Base-by-base conservation (phyloP, 1,140 invertebrate species). In the Panulirus ornatus region DNA sequence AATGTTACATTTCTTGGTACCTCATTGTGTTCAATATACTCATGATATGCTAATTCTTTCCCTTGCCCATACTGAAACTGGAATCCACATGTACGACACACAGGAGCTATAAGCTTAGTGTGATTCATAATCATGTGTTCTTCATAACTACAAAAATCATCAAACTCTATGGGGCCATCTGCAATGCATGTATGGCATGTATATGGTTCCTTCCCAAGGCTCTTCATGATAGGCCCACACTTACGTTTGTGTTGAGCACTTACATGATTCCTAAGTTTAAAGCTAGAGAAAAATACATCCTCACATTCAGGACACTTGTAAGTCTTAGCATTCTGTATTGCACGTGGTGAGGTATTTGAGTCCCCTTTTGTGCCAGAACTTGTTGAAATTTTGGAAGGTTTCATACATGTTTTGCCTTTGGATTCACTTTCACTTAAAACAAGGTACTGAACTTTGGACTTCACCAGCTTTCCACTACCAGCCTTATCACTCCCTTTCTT, bases 401-500 rank as follows among this genome's bases (percentile, higher is more conserved):
- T 85, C 30, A 47, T 42, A 30, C 40, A 14, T 36, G 73, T 22
- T 38, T 84, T 90, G 40, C 22, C 14, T 78, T 76, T 90, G 19
- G 44, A 42, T 14, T 90, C 82, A 63, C 44, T 36, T 36, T 90
- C 82, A 79, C 82, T 95, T 1, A 95, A 83, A 9, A 95, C 94
- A 8, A 95, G 93, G 82, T 95, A 94, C 0, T 95, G 95, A 22
- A 95, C 94, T 92, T 93, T 93, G 16, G 93, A 92, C 73, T 93
- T 93, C 6, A 85, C 83, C 79, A 92, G 81, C 82, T 92, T 92
- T 91, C 90, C 88, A 79, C 91, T 87, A 82, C 71, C 82, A 42
- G 40, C 70, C n/a, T 89, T 88, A 27, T 90, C 87, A 73, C 44
- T 90, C 90, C 95, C 95, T 83, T 95, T 95, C 63, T 94, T 94